These are phyloP conservation scores for Parus major DNA, from an alignment of 2,113 vertebrate genomes.

Conservation along the genomic window DNA sequence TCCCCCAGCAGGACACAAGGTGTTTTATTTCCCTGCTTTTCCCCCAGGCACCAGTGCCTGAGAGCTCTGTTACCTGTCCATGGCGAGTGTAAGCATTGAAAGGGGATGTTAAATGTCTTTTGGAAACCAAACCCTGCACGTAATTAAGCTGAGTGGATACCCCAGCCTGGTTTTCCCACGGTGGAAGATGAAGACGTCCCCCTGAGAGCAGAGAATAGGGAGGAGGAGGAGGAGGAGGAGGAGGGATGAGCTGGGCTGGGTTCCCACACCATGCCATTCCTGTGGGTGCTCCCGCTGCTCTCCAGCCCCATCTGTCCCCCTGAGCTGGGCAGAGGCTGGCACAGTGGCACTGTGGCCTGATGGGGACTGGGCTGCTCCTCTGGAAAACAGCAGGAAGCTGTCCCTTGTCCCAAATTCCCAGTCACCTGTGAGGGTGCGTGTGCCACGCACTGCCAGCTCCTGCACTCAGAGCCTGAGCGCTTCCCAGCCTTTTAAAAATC, in stretches of 20 bases:
- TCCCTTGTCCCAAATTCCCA: background rate
- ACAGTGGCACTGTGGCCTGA: background rate
- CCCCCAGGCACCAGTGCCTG: background rate
- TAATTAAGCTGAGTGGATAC: background rate
- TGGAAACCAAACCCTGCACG: background rate
- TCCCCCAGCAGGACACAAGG: background rate
- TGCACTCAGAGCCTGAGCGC: rapidly evolving
- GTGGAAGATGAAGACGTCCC: background rate
- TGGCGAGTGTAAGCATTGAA: background rate
- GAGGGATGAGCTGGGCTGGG: no score
- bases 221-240: background rate
- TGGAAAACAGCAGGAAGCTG: background rate
- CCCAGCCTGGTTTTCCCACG: background rate
- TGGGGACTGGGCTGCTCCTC: background rate
- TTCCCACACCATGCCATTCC: background rate
- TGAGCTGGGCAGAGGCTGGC: background rate
- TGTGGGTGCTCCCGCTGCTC: background rate
- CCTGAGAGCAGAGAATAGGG: background rate
- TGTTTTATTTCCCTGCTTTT: background rate
- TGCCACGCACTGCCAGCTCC: background rate
- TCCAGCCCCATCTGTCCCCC: background rate
- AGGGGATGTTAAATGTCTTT: background rate
- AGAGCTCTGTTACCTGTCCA: background rate
- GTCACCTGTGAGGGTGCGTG: background rate
- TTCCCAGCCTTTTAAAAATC: background rate